Evolutionary conservation across 2,113 vertebrate genomes (phyloP).

Genomic region (Halcyon senegalensis): DNA sequence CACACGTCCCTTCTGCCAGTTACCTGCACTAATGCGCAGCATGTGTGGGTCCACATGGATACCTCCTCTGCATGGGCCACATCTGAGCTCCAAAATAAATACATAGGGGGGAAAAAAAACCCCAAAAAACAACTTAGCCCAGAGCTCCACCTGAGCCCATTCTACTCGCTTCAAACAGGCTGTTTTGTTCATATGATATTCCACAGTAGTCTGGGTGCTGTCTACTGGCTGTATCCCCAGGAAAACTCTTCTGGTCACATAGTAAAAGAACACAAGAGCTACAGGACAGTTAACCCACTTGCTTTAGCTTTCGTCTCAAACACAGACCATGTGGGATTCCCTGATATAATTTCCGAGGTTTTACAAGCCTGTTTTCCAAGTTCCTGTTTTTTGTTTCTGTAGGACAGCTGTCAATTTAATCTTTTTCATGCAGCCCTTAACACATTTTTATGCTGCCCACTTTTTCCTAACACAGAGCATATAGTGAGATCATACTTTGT

Average conservation of each 20-base stretch:
- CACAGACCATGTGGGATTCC: not conserved
- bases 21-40: fast-evolving
- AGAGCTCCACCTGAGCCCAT: not conserved
- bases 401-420: not conserved
- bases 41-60: no score
- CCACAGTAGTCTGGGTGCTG: not conserved
- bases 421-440: not conserved
- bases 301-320: not conserved
- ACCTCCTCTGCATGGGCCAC: fast-evolving
- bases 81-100: not conserved
- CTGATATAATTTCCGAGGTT: not conserved
- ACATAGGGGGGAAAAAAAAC: not conserved
- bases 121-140: not conserved
- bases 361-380: not conserved
- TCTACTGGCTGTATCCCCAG: not conserved
- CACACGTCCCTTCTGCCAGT: not conserved
- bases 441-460: no score
- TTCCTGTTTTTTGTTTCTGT: not conserved
- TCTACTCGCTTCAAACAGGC: not conserved
- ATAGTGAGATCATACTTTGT: not conserved
- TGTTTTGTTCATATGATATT: fast-evolving
- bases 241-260: not conserved
- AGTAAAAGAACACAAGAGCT: not conserved
- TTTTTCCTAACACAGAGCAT: not conserved
- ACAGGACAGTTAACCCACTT: not conserved